phyloP scores from a whole-genome alignment of 2,113 vertebrate genomes.

The Progne subis region DNA sequence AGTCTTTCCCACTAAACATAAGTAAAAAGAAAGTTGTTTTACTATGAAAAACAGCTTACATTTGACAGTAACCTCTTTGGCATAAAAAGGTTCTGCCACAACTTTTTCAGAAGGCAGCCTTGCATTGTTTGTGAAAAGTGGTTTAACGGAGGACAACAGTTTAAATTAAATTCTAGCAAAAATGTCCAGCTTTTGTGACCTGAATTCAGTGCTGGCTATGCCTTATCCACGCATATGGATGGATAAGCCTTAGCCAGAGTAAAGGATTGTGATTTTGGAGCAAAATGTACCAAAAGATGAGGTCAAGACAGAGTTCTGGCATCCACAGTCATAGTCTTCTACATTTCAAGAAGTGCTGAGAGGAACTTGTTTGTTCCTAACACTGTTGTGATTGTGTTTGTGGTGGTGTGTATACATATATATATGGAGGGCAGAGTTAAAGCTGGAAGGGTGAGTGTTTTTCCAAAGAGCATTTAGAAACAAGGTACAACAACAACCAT shows the following conservation, averaged over 20 bases:
- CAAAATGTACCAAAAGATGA: background rate
- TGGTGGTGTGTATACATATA: accelerated
- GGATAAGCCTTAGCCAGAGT: background rate
- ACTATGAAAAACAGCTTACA: background rate
- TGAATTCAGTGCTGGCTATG: background rate
- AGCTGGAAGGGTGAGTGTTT: background rate
- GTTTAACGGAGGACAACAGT: background rate
- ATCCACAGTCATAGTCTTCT: background rate
- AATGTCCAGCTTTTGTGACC: background rate
- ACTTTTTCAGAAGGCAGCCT: background rate
- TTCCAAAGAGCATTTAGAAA: background rate
- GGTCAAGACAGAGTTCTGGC: background rate
- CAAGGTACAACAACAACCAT: background rate
- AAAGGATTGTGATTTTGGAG: background rate
- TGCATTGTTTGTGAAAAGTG: background rate
- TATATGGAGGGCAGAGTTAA: background rate
- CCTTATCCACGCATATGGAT: background rate
- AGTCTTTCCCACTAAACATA: background rate
- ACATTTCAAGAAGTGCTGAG: background rate
- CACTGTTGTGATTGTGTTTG: background rate
- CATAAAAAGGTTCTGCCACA: background rate
- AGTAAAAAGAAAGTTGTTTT: background rate
- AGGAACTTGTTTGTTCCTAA: background rate
- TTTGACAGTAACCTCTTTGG: background rate
- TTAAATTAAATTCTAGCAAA: background rate